Evolutionary conservation across 2,888 invertebrate species (phyloP), one percentile per base, ranked within the genome.

Genomic region (Furcula furcula): DNA sequence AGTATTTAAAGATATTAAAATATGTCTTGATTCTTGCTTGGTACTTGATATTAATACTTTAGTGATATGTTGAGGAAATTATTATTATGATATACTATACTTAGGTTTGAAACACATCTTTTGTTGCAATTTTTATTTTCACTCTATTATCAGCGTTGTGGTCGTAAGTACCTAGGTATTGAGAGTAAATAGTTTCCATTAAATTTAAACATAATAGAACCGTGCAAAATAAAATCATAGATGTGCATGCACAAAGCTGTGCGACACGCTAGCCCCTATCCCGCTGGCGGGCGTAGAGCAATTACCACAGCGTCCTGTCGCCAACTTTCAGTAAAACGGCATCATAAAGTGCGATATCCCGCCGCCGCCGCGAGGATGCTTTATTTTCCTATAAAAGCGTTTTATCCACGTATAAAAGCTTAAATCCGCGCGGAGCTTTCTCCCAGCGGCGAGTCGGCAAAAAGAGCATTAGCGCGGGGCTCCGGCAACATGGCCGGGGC

Each of bases 351-450:
- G 81, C 71, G 79, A 86, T 78, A 84, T 81, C 78, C 85, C 85
- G 81, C 84, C 69, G 84, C 85, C 85, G 81, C 84, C 69, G 84
- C 76, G 82, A 77, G 82, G 84, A 84, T 83, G 78, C 80, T 87
- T 87, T 86, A 87, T 87, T 81, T 84, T 84, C 77, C 82, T 76
- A 85, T 88, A 85, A 87, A 86, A 86, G 85, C 87, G 84, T 84
- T 87, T 87, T 84, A 87, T 86, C 82, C 84, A 84, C 85, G 82
- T 83, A 85, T 86, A 87, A 87, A 87, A 87, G 86, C 87, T 87
- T 83, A 86, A 86, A 87, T 87, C 87, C 84, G 80, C 78, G 78
- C 76, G 71, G 82, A 85, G 86, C 87, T 87, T 86, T 87, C 86
- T 82, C 85, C 74, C 74, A 74, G 77, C 74, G 77, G 76, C 76